Evolutionary conservation across 2,888 invertebrate species (phyloP), one percentile per base, ranked within the genome.

Genomic region (Microplitis manilae): DNA sequence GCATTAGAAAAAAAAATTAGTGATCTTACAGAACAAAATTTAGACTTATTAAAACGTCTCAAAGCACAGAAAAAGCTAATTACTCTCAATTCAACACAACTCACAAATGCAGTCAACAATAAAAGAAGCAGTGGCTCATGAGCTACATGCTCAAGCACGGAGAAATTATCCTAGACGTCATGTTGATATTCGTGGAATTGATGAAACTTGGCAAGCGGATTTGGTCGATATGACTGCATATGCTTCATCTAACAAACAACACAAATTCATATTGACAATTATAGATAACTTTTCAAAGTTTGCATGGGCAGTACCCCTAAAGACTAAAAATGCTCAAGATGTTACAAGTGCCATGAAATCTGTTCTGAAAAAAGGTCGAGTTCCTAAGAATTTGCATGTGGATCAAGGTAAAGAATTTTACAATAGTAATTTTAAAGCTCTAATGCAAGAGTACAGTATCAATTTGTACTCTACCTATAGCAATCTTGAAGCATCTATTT

Each of bases 161-260:
- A 83, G 80, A 78, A 89, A 90, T 83, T 89, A 87, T 84, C 60
- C 9, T 2, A 59, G 61, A 41, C 81, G 89, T 65, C 75, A 80
- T 70, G 87, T 87, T 50, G 85, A 87, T 20, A 82, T 87, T 60
- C 87, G 86, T 80, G 88, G 86, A 65, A 81, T 90, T 8, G 86
- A 90, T 83, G 89, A 90, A 79, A 83, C 89, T 17, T 90, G 88
- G 90, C 90, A 90, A 78, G 87, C 87, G 9, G 90, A 91, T 85
- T 83, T 90, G 5, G 88, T 87, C 13, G 86, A 87, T 78, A 86
- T 89, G 86, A 77, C 77, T 41, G 75, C 79, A 39, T 87, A 85
- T 85, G 70, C 86, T 9, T 77, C 76, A 61, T 78, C 84, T 20
- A 90, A 90, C 60, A 86, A 84, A n/a, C 84, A 84, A 5, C 85